Evolutionary conservation across 92 coral and sea anemone genomes (phyloP).

Genomic region (Phenganax marumi): DNA sequence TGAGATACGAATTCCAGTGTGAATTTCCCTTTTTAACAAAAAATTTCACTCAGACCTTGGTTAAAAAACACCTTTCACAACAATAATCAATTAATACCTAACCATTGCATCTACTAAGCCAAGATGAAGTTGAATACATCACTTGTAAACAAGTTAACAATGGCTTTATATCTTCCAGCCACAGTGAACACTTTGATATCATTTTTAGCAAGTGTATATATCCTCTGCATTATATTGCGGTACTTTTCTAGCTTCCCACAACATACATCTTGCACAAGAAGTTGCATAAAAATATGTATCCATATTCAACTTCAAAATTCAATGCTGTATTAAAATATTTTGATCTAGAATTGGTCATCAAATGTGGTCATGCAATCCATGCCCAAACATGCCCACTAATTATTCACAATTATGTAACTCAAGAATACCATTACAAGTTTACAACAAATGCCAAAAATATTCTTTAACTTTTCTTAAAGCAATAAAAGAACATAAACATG

Average conservation of each 20-base stretch:
- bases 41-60: neutral
- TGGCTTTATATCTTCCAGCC: slow-evolving; percentile 17
- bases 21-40: neutral
- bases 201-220: neutral
- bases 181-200: neutral
- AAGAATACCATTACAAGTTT: neutral
- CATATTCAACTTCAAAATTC: neutral
- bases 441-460: neutral
- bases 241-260: no score
- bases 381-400: slow-evolving; percentile 29
- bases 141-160: slow-evolving; percentile 10
- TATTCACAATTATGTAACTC: neutral
- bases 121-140: slow-evolving; percentile 10
- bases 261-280: no score
- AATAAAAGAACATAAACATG: no score
- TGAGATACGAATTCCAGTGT: neutral
- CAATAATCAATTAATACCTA: slow-evolving; percentile 6
- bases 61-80: neutral
- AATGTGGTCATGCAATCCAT: neutral
- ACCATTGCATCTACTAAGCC: slow-evolving; percentile 27
- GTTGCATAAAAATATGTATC: no score
- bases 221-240: neutral
- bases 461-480: neutral
- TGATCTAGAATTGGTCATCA: neutral
- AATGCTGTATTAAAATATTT: neutral